These are phyloP conservation scores for Galeopsomyia nigrocyanea DNA, from an alignment of 2,888 invertebrate genomes.

Conservation along the genomic window DNA sequence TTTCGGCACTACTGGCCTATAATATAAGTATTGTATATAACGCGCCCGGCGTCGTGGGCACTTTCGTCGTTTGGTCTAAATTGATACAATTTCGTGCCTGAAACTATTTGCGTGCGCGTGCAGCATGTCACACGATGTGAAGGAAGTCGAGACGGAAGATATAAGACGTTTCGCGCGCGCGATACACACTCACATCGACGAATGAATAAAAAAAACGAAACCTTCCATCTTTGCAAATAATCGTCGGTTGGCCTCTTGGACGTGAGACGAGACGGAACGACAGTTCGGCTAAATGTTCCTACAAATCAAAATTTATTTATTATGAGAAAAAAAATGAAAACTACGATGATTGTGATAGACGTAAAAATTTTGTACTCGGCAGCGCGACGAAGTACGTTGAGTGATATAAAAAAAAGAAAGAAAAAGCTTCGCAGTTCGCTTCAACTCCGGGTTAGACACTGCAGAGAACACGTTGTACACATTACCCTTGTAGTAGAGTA, in stretches of 20 bases:
- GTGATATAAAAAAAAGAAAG: slow-evolving; percentile 16
- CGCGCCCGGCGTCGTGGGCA: slow-evolving; percentile 27
- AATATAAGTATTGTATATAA: slow-evolving; percentile 29
- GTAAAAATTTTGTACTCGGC: slow-evolving; percentile 48
- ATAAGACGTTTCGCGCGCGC: slow-evolving; percentile 5
- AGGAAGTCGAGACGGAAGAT: too few relatives aligned
- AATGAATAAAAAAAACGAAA: slow-evolving; percentile 26
- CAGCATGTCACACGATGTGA: neutral
- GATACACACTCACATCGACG: slow-evolving; percentile 16
- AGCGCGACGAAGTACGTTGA: slow-evolving; percentile 43
- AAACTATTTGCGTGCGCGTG: slow-evolving; percentile 38
- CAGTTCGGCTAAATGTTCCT: slow-evolving; percentile 51
- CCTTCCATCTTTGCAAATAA: neutral
- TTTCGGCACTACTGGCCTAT: slow-evolving; percentile 52
- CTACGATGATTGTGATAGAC: slow-evolving; percentile 49
- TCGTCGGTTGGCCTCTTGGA: slow-evolving; percentile 44
- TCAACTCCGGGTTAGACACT: slow-evolving; percentile 23
- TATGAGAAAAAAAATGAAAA: slow-evolving; percentile 26
- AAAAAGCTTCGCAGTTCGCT: slow-evolving; percentile 4
- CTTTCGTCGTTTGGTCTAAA: slow-evolving; percentile 54
- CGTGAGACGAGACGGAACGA: slow-evolving; percentile 49
- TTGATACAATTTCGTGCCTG: slow-evolving; percentile 52
- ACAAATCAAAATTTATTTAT: slow-evolving; percentile 51
- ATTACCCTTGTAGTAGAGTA: slow-evolving; percentile 39
- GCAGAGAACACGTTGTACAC: neutral